Evolutionary conservation across 2,888 invertebrate species (phyloP).

Genomic region (Oegoconia quadripuncta): DNA sequence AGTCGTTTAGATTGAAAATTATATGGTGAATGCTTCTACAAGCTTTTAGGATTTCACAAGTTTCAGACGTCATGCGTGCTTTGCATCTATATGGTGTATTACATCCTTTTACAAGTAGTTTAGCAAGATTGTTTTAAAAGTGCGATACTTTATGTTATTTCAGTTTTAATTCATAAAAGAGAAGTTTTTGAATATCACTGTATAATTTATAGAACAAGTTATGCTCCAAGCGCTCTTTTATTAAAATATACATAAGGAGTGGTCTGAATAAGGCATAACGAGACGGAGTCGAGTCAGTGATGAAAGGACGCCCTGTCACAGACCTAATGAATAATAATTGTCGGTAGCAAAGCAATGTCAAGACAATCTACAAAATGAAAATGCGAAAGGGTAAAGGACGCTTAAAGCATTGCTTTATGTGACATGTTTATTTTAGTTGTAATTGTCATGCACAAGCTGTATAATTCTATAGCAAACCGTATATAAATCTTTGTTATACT

Average conservation of each 20-base stretch:
- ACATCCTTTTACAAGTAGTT: background rate
- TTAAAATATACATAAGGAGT: slow-evolving; percentile 53
- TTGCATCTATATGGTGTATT: background rate
- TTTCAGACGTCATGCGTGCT: too few species aligned
- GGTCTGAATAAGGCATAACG: slow-evolving; percentile 63
- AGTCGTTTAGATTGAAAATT: too few species aligned
- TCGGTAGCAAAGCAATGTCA: slow-evolving; percentile 38
- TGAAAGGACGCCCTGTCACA: slow-evolving; percentile 54
- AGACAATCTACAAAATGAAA: slow-evolving; percentile 34
- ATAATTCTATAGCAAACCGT: too few species aligned
- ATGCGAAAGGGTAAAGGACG: too few species aligned
- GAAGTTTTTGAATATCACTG: slow-evolving; percentile 1
- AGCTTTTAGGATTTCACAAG: too few species aligned
- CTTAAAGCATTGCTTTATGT: too few species aligned
- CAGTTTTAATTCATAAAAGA: background rate
- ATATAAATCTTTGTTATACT: too few species aligned
- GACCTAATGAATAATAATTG: slow-evolving; percentile 67
- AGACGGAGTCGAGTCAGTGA: slow-evolving; percentile 43
- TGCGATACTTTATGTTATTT: too few species aligned
- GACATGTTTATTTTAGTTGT: too few species aligned
- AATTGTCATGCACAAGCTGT: too few species aligned
- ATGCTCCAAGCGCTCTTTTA: slow-evolving; percentile 40
- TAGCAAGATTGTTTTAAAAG: background rate
- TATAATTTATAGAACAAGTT: slow-evolving; percentile 3
- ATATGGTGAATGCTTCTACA: too few species aligned